Conservation (phyloP, 2,888 invertebrate species). For the Caenorhabditis afra region DNA sequence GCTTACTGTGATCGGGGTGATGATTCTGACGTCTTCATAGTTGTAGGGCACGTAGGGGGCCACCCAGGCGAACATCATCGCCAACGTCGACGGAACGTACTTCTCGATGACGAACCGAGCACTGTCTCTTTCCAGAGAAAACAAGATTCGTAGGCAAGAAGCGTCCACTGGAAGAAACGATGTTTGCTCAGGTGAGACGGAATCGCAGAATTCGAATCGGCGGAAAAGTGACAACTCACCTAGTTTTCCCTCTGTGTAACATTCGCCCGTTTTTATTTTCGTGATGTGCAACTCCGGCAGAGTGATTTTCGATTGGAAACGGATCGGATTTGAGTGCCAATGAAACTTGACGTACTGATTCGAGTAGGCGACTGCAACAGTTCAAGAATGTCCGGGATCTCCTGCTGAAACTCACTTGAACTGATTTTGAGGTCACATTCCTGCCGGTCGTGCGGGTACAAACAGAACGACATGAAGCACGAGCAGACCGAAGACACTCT, state of each 20-base stretch:
- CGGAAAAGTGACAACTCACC: too few species aligned
- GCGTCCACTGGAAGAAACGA: slow-evolving; percentile 70
- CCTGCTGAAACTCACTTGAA: slow-evolving; percentile 72
- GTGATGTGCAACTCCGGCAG: slow-evolving; percentile 77
- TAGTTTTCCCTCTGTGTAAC: slow-evolving; percentile 75
- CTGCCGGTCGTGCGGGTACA: slow-evolving; percentile 79
- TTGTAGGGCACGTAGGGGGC: slow-evolving; percentile 79
- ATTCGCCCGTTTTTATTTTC: slow-evolving; percentile 69
- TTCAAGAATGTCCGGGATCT: neutral
- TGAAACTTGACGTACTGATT: slow-evolving; percentile 73
- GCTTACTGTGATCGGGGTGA: slow-evolving; percentile 79
- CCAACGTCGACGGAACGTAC: slow-evolving; percentile 71
- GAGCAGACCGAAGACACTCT: slow-evolving; percentile 77
- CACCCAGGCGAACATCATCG: slow-evolving; percentile 79
- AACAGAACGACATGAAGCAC: slow-evolving; percentile 79
- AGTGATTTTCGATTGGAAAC: slow-evolving; percentile 66
- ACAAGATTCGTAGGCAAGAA: slow-evolving; percentile 75
- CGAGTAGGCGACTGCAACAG: slow-evolving; percentile 76
- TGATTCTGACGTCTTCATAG: slow-evolving; percentile 80
- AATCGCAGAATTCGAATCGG: neutral
- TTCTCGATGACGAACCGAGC: slow-evolving; percentile 78
- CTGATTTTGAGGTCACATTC: slow-evolving; percentile 74
- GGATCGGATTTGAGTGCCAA: slow-evolving; percentile 73
- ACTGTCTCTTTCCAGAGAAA: slow-evolving; percentile 76
- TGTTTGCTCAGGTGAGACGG: neutral